Evolutionary conservation across 2,888 invertebrate genomes (phyloP).

Genomic region (Hanleya hanleyi): DNA sequence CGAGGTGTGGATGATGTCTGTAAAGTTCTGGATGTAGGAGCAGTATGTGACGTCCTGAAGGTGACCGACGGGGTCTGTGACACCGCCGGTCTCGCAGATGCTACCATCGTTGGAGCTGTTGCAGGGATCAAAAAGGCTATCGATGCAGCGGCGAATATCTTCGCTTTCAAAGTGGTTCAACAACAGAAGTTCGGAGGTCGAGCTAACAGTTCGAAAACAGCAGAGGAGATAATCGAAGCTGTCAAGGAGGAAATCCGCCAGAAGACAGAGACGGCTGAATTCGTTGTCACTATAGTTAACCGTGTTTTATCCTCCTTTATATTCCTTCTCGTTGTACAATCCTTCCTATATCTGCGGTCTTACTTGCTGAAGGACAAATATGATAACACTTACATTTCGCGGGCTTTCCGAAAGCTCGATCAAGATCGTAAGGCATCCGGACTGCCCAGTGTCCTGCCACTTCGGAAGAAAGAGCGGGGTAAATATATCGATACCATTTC

Average conservation of each 20-base stretch:
- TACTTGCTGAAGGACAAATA: constrained; percentile 57
- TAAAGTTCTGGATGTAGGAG: too few species aligned
- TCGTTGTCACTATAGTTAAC: constrained; percentile 1
- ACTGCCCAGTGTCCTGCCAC: constrained; percentile 48
- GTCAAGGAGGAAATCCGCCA: constrained; percentile 36
- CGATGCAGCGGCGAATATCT: constrained; percentile 19
- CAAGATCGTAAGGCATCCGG: constrained; percentile 35
- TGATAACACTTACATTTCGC: constrained; percentile 62
- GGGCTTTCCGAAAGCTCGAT: constrained; percentile 49
- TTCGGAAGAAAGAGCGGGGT: constrained; percentile 51
- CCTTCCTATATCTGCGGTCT: constrained; percentile 42
- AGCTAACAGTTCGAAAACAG: constrained; percentile 29
- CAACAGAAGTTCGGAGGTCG: constrained; percentile 18
- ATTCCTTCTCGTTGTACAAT: constrained; percentile 39
- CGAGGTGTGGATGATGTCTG: too few species aligned
- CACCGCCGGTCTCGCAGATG: neutral
- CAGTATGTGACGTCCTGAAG: too few species aligned
- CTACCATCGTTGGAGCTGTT: neutral
- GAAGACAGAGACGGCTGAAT: constrained; percentile 22
- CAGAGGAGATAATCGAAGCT: constrained; percentile 31
- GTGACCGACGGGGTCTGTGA: neutral
- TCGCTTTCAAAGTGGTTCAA: constrained; percentile 35
- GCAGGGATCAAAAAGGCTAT: constrained; percentile 13
- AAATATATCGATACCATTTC: constrained; percentile 52
- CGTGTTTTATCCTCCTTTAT: constrained; percentile 29